Percentiles rank a stretch among this genome's conserved stretches.
These are phyloP conservation scores for Echinometra lucunter DNA, from an alignment of 53 echinoderm and acorn worm genomes.

Conservation along the genomic window DNA sequence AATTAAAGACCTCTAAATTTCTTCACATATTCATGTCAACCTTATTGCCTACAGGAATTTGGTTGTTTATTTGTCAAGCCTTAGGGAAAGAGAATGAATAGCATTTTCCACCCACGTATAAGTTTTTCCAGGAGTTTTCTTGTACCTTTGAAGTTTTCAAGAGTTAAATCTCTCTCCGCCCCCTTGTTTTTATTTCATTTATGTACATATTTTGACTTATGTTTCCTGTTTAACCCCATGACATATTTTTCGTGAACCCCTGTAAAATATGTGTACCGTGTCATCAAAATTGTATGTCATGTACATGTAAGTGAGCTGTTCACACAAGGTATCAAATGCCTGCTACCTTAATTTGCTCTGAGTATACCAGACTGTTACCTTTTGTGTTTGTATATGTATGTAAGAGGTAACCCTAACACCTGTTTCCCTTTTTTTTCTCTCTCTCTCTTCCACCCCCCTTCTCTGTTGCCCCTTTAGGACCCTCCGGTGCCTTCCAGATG, in stretches of 20 bases:
- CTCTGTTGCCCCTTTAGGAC: conserved; percentile 37
- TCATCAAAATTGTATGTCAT: not conserved
- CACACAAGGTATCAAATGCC: not conserved
- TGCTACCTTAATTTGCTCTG: not conserved
- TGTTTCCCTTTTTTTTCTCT: not conserved
- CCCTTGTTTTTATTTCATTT: not conserved
- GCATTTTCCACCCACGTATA: too few relatives aligned
- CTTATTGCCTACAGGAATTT: too few relatives aligned
- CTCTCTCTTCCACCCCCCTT: not conserved
- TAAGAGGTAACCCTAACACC: conserved; percentile 29
- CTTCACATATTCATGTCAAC: too few relatives aligned
- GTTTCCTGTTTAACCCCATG: not conserved
- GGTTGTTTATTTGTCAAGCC: too few relatives aligned
- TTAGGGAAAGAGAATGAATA: too few relatives aligned
- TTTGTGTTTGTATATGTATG: not conserved
- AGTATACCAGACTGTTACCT: not conserved
- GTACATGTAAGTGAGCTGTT: not conserved
- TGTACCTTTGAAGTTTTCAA: too few relatives aligned
- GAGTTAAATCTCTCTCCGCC: not conserved
- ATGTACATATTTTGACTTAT: not conserved
- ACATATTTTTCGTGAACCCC: not conserved
- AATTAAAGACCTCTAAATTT: too few relatives aligned
- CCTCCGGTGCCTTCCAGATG: conserved; percentile 87
- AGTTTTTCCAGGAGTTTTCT: too few relatives aligned
- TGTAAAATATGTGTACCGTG: not conserved